phyloP scores from a whole-genome alignment of 2,888 invertebrate species.

The Atrina japonica region DNA sequence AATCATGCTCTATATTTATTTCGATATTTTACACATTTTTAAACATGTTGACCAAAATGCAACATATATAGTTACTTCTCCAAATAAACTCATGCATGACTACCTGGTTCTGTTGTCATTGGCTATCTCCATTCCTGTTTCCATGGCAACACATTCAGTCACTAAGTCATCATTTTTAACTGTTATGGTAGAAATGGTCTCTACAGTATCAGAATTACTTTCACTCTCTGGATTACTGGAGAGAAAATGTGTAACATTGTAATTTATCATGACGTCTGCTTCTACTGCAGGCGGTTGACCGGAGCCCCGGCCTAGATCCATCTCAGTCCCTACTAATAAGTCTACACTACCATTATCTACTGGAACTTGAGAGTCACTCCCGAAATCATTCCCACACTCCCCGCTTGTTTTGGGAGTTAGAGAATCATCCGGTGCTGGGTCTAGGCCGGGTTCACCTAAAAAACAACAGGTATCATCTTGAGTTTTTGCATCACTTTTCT shows the following conservation, averaged over 20 bases:
- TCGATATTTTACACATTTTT: not conserved
- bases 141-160: conserved; percentile 25
- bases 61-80: not conserved
- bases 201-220: not conserved
- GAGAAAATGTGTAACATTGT: not conserved
- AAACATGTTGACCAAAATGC: not conserved
- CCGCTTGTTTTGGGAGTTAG: not conserved
- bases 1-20: too few species aligned
- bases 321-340: not conserved
- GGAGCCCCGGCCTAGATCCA: conserved; percentile 19
- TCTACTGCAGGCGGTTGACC: not conserved
- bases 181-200: not conserved
- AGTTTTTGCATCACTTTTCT: not conserved
- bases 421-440: conserved; percentile 15
- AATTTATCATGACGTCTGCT: not conserved
- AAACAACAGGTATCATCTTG: conserved; percentile 32
- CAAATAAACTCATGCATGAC: conserved; percentile 6
- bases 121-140: conserved; percentile 3
- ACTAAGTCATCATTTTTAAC: not conserved
- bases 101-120: conserved; percentile 25
- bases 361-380: conserved; percentile 15
- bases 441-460: conserved; percentile 33
- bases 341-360: not conserved
- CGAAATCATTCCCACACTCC: conserved; percentile 8
- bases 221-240: conserved; percentile 8